Percentiles rank a stretch among this genome's conserved stretches.
phyloP scores from a whole-genome alignment of 2,797 vertebrate species.

The Steatocranus sp. region DNA sequence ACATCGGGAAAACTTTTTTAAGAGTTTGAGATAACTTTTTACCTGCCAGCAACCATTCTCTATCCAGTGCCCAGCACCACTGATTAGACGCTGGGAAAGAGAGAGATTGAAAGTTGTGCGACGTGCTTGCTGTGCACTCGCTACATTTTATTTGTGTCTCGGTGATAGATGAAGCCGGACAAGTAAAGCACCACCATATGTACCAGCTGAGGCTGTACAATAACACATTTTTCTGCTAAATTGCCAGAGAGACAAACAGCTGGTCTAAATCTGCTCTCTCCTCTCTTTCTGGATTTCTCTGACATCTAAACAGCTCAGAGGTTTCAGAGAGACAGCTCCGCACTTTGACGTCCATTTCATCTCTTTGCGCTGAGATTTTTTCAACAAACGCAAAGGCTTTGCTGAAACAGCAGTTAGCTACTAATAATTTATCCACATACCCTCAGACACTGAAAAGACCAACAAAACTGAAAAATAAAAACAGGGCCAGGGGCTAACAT shows the following conservation, averaged over 20 bases:
- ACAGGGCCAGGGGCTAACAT: background rate
- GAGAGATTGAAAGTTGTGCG: constrained; percentile 6
- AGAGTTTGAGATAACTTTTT: constrained; percentile 10
- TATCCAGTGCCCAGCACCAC: background rate
- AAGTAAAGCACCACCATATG: constrained; percentile 36
- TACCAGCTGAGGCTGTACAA: constrained; percentile 50
- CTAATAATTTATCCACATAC: background rate
- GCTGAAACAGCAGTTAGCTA: background rate
- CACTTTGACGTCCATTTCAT: constrained; percentile 37
- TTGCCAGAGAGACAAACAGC: constrained; percentile 63
- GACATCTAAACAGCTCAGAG: constrained; percentile 35
- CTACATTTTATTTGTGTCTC: constrained; percentile 25
- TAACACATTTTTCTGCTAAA: constrained; percentile 57
- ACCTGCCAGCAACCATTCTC: background rate
- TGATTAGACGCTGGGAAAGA: background rate
- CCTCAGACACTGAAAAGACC: background rate
- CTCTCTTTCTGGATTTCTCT: constrained; percentile 19
- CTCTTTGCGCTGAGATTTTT: constrained; percentile 5
- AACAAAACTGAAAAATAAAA: background rate
- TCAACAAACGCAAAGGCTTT: background rate
- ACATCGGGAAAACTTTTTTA: constrained; percentile 36
- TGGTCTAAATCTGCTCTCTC: constrained; percentile 56
- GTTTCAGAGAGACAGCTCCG: constrained; percentile 33
- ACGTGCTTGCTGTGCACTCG: background rate
- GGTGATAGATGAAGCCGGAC: constrained; percentile 37